phyloP scores from a whole-genome alignment of 30 jellyfish, hydroid and myxozoan genomes.

The Clytia hemisphaerica region DNA sequence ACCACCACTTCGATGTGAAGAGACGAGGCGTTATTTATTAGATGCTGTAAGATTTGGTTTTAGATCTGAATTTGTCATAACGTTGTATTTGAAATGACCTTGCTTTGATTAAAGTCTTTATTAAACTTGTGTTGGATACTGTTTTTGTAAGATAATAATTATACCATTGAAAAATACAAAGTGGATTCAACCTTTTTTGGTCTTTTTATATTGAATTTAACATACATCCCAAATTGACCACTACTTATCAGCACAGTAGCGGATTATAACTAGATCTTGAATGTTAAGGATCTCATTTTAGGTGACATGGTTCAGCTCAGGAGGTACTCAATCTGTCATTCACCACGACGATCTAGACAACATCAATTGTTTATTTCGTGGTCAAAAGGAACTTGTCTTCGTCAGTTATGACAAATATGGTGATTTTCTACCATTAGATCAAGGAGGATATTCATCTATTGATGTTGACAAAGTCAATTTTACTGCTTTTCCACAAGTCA shows the following conservation, averaged over 20 bases:
- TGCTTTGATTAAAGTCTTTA: background rate
- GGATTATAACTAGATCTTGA: no score
- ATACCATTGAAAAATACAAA: background rate
- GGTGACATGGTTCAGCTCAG: conserved; percentile 95
- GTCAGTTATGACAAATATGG: conserved; percentile 49
- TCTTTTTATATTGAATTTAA: no score
- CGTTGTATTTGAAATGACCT: background rate
- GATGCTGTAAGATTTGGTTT: conserved; percentile 16
- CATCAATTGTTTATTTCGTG: conserved; percentile 78
- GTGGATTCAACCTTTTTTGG: no score
- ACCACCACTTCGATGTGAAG: conserved; percentile 73
- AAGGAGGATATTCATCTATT: conserved; percentile 68
- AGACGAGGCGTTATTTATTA: conserved; percentile 46
- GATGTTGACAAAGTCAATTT: conserved; percentile 79
- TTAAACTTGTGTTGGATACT: background rate
- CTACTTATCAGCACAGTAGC: no score
- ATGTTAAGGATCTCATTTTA: conserved; percentile 4
- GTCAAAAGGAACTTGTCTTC: conserved; percentile 56
- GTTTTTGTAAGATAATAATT: background rate
- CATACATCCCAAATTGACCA: no score
- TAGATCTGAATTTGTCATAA: background rate
- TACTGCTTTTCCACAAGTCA: conserved; percentile 63
- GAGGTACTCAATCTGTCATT: conserved; percentile 91
- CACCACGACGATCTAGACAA: conserved; percentile 86
- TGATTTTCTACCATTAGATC: no score